These are phyloP conservation scores for Dromas ardeola DNA, from an alignment of 2,113 vertebrate species.

Conservation along the genomic window DNA sequence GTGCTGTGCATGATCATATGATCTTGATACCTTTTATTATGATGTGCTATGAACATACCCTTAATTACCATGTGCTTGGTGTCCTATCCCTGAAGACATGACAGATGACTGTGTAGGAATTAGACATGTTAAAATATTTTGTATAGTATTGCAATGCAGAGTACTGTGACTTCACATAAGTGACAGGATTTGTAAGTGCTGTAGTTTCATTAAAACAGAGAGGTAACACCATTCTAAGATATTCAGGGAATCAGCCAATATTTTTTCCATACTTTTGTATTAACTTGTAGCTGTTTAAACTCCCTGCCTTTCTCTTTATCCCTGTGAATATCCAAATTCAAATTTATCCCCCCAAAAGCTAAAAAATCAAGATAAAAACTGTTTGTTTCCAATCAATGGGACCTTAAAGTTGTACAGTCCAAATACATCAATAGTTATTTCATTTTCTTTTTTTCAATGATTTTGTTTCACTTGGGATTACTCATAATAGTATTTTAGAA, in stretches of 20 bases:
- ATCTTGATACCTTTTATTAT: not conserved
- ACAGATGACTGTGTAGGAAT: not conserved
- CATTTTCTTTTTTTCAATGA: not conserved
- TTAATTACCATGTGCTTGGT: not conserved
- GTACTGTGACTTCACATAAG: not conserved
- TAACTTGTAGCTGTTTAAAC: not conserved
- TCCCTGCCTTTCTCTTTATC: not conserved
- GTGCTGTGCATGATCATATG: not conserved
- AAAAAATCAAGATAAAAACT: not conserved
- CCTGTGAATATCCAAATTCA: not conserved
- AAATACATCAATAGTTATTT: not conserved
- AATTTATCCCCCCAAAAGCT: rapidly evolving
- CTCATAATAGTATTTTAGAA: not conserved
- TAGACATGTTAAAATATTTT: not conserved
- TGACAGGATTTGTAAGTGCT: not conserved
- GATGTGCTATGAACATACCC: not conserved
- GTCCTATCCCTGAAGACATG: not conserved
- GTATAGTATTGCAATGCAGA: not conserved
- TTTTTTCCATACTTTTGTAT: not conserved
- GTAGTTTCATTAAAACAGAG: not conserved
- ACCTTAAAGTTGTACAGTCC: not conserved
- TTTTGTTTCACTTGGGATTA: not conserved
- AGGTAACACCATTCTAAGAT: not conserved
- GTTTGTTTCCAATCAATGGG: not conserved
- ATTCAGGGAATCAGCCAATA: rapidly evolving